A percentile compares a stretch with the other conserved stretches of the same genome.
Evolutionary conservation across 2,888 invertebrate species (phyloP).

Genomic region (Meta bourneti): DNA sequence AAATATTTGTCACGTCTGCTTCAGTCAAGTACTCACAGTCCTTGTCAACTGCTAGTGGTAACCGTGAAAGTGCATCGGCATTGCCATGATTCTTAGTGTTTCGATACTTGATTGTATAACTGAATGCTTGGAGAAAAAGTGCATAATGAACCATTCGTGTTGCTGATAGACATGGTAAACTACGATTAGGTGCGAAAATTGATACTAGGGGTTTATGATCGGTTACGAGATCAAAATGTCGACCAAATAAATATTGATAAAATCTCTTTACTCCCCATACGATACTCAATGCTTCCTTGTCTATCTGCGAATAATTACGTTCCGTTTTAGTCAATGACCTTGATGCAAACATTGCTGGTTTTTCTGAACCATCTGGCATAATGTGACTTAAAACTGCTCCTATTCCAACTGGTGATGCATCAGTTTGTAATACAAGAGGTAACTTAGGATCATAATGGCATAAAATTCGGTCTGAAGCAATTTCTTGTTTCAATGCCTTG

Average conservation of each 20-base stretch:
- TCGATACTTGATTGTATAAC: constrained; percentile 64
- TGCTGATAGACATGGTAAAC: constrained; percentile 65
- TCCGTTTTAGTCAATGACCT: constrained; percentile 79
- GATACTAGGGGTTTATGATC: constrained; percentile 80
- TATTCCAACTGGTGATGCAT: constrained; percentile 79
- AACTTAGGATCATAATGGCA: constrained; percentile 78
- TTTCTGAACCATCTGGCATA: constrained; percentile 79
- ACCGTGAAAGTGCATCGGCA: constrained; percentile 63
- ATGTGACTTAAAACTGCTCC: constrained; percentile 80
- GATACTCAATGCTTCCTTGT: constrained; percentile 80
- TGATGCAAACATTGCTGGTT: constrained; percentile 81
- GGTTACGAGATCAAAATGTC: constrained; percentile 79
- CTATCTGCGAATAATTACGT: constrained; percentile 80
- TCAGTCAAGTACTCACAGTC: constrained; percentile 58
- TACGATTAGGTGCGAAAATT: constrained; percentile 79
- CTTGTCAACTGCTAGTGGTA: constrained; percentile 60
- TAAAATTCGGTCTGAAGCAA: constrained; percentile 74
- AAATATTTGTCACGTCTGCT: constrained; percentile 37
- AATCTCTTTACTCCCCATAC: constrained; percentile 79
- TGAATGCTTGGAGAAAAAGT: constrained; percentile 62
- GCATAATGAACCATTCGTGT: constrained; percentile 66
- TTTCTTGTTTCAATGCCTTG: constrained; percentile 52
- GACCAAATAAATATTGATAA: constrained; percentile 73
- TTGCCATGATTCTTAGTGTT: constrained; percentile 63
- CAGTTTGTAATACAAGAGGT: constrained; percentile 79